A percentile compares a stretch with the other conserved stretches of the same genome.
phyloP scores from a whole-genome alignment of 1,140 invertebrate species.

The Daktulosphaira vitifoliae region DNA sequence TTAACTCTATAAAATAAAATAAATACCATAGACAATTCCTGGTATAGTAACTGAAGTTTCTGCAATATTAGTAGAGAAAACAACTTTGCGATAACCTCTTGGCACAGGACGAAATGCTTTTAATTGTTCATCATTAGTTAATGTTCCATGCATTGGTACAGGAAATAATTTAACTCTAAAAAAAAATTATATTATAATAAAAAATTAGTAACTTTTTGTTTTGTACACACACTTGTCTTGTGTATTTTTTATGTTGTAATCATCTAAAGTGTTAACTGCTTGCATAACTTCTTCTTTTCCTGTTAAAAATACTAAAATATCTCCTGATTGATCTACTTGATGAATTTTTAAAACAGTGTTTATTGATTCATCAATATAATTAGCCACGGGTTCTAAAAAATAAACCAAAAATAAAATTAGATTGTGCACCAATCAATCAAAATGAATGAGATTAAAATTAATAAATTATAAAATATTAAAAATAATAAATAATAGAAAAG shows the following conservation, averaged over 20 bases:
- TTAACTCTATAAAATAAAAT: neutral
- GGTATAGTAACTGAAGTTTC: conserved; percentile 90
- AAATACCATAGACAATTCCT: conserved; percentile 78
- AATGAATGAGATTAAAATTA: conserved; percentile 35
- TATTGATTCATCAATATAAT: conserved; percentile 82
- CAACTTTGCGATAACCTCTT: conserved; percentile 72
- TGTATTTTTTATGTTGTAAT: conserved; percentile 52
- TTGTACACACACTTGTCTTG: conserved; percentile 46
- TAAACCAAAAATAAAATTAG: too few relatives aligned
- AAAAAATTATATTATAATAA: conserved; percentile 34
- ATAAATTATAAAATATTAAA: too few relatives aligned
- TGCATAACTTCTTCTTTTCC: conserved; percentile 85
- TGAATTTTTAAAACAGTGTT: conserved; percentile 88
- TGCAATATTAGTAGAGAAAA: conserved; percentile 87
- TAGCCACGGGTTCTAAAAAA: conserved; percentile 68
- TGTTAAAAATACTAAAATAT: conserved; percentile 89
- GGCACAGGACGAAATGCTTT: conserved; percentile 76
- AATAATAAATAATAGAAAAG: too few relatives aligned
- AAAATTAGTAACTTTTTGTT: conserved; percentile 3
- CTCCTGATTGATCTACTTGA: conserved; percentile 66
- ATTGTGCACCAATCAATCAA: conserved; percentile 32
- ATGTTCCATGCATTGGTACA: conserved; percentile 87
- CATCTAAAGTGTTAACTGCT: conserved; percentile 57
- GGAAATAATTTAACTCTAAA: conserved; percentile 59
- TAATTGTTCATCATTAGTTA: conserved; percentile 74